phyloP scores from a whole-genome alignment of 2,113 vertebrate species.

The Ia io region DNA sequence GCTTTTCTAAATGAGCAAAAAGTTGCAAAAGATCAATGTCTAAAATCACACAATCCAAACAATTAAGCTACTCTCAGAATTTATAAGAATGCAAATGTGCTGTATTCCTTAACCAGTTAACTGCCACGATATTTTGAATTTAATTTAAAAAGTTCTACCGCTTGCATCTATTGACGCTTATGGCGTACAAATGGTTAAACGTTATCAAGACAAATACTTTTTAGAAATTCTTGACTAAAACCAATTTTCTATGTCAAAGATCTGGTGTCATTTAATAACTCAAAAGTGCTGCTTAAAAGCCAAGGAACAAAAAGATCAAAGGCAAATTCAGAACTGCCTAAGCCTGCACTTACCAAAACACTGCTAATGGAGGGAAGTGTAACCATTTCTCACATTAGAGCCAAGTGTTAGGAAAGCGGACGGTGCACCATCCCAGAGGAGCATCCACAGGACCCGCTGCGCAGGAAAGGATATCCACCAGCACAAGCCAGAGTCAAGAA shows the following conservation, averaged over 20 bases:
- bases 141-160: too few species aligned
- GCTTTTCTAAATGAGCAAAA: not conserved
- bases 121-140: too few species aligned
- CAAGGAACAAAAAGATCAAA: constrained; percentile 16
- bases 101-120: not conserved
- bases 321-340: not conserved
- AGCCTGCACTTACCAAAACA: constrained; percentile 26
- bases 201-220: not conserved
- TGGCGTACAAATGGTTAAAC: not conserved
- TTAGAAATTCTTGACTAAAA: not conserved
- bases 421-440: not conserved
- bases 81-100: not conserved
- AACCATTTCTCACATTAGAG: not conserved
- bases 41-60: not conserved
- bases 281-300: not conserved
- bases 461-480: constrained; percentile 92
- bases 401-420: not conserved
- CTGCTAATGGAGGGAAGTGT: not conserved
- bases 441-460: not conserved
- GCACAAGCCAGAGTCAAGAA: constrained; percentile 93
- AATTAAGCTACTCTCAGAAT: not conserved
- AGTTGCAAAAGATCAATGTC: not conserved
- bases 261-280: not conserved
- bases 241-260: not conserved
- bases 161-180: too few species aligned